phyloP scores from a whole-genome alignment of 1,140 invertebrate genomes.

The Musca domestica region DNA sequence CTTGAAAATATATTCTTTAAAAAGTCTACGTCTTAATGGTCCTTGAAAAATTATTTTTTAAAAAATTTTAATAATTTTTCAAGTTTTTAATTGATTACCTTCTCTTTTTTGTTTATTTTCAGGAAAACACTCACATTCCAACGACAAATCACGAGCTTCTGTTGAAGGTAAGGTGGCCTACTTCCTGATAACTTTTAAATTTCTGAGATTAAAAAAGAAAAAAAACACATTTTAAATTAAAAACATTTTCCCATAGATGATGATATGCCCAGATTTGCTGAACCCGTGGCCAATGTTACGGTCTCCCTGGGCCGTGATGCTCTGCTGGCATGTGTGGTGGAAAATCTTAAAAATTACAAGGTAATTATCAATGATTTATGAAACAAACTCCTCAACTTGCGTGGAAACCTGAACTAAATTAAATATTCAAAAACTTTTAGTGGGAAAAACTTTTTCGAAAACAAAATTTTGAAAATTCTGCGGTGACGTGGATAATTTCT shows the following conservation, averaged over 20 bases:
- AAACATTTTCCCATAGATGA: slow-evolving; percentile 53
- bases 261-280: slow-evolving; percentile 77
- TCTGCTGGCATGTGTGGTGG: slow-evolving; percentile 88
- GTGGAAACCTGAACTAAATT: no score
- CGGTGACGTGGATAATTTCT: no score
- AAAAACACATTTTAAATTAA: background rate
- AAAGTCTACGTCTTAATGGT: no score
- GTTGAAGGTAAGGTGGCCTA: background rate
- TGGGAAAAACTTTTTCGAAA: no score
- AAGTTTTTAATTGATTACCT: background rate
- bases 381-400: background rate
- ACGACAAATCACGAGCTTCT: background rate
- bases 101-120: background rate
- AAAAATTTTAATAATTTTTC: no score
- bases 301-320: slow-evolving; percentile 87
- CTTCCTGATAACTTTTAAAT: background rate
- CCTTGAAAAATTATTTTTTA: no score
- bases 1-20: no score
- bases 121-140: background rate
- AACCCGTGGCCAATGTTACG: slow-evolving; percentile 89
- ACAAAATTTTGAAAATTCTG: no score
- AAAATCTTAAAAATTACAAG: slow-evolving; percentile 86
- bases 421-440: no score
- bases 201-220: no score
- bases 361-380: slow-evolving; percentile 64